Evolutionary conservation across 2,797 vertebrate genomes (phyloP).

Genomic region (Uromys caudimaculatus): DNA sequence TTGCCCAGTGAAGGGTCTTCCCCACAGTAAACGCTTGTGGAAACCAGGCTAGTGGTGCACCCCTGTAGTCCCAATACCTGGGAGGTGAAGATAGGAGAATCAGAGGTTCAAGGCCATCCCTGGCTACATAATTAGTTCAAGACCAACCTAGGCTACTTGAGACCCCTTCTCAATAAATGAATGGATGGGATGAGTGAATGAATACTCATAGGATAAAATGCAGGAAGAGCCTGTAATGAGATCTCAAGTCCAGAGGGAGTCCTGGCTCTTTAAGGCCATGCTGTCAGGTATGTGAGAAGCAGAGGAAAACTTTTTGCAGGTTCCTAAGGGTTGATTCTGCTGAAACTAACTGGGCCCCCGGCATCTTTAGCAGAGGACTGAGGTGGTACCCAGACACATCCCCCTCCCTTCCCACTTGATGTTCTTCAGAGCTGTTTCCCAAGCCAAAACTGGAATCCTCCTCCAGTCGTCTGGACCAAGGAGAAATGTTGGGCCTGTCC

Average conservation of each 20-base stretch:
- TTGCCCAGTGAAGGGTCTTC: neutral
- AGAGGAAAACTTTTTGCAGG: neutral
- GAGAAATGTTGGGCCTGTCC: conserved; percentile 69
- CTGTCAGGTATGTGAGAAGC: neutral
- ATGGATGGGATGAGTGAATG: neutral
- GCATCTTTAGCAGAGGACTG: neutral
- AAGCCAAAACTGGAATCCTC: conserved; percentile 82
- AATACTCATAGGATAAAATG: neutral
- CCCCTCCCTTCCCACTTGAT: neutral
- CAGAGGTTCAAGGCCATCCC: neutral
- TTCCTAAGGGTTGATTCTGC: neutral
- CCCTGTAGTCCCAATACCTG: neutral
- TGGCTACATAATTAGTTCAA: neutral
- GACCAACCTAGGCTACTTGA: neutral
- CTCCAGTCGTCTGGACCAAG: conserved; percentile 82
- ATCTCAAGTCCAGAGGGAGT: neutral
- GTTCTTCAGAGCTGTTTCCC: conserved; percentile 88
- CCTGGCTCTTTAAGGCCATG: neutral
- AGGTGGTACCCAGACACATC: neutral
- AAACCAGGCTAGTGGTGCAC: neutral
- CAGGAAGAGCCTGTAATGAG: neutral
- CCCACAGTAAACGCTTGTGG: neutral
- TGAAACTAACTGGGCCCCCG: neutral
- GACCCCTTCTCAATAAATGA: neutral
- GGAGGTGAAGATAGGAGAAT: too few relatives aligned